These are phyloP conservation scores for Heliocidaris erythrogramma DNA, from an alignment of 35 echinoderm and acorn worm genomes.

Conservation along the genomic window DNA sequence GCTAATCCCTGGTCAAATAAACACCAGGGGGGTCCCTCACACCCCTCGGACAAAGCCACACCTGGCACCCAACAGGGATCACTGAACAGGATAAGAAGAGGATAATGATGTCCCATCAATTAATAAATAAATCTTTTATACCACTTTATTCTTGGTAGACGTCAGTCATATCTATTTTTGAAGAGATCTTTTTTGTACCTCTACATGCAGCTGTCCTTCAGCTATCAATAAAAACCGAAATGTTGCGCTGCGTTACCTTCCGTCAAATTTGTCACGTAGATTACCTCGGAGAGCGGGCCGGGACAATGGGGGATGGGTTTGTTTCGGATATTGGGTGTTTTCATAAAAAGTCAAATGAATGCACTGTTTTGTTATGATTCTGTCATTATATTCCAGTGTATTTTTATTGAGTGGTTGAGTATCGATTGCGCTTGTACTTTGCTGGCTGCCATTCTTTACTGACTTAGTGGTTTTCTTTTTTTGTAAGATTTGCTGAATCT, in stretches of 20 bases:
- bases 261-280: neutral
- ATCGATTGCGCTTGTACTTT: neutral
- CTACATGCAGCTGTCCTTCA: neutral
- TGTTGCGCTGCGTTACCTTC: neutral
- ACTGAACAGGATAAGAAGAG: neutral
- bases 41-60: neutral
- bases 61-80: neutral
- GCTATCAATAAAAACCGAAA: neutral
- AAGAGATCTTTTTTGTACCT: neutral
- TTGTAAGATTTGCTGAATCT: no score
- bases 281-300: neutral
- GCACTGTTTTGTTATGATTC: neutral
- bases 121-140: neutral
- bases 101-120: neutral
- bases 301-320: neutral
- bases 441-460: neutral
- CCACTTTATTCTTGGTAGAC: neutral
- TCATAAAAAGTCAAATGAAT: neutral
- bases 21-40: neutral
- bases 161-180: neutral
- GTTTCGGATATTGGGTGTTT: neutral
- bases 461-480: neutral
- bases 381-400: no score
- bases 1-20: neutral
- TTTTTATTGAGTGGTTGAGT: neutral